Evolutionary conservation across 2,888 invertebrate species (phyloP).

Genomic region (Stenotaenia linearis): DNA sequence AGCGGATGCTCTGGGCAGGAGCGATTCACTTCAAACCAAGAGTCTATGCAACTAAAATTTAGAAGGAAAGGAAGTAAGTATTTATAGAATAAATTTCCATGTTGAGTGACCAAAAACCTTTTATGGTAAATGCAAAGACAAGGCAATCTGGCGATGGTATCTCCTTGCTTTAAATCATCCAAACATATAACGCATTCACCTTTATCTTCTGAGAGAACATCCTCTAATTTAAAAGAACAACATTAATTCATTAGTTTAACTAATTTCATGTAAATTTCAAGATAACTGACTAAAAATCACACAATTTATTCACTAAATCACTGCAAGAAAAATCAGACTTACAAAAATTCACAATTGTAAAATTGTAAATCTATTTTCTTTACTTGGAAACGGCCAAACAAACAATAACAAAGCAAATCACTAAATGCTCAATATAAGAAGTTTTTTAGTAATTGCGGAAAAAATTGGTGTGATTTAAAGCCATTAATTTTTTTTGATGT

Average conservation of each 20-base stretch:
- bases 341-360: no score
- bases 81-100: neutral
- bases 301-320: neutral
- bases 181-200: conserved; percentile 99
- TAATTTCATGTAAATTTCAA: no score
- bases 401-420: no score
- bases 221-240: conserved; percentile 63
- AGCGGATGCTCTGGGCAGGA: conserved; percentile 98
- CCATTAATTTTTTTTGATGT: no score
- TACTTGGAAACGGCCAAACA: no score
- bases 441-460: no score
- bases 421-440: no score
- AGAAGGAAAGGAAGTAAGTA: neutral
- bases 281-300: neutral
- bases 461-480: no score
- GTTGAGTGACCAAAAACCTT: conserved; percentile 55
- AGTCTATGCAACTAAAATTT: conserved; percentile 89
- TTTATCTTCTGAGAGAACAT: conserved; percentile 89
- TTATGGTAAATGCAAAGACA: conserved; percentile 99
- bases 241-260: no score
- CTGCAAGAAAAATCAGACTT: no score
- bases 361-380: no score
- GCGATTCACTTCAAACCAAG: conserved; percentile 98
- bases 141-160: conserved; percentile 95
- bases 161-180: conserved; percentile 90